Conservation (phyloP, 2,113 vertebrate species). For the Neotoma lepida region DNA sequence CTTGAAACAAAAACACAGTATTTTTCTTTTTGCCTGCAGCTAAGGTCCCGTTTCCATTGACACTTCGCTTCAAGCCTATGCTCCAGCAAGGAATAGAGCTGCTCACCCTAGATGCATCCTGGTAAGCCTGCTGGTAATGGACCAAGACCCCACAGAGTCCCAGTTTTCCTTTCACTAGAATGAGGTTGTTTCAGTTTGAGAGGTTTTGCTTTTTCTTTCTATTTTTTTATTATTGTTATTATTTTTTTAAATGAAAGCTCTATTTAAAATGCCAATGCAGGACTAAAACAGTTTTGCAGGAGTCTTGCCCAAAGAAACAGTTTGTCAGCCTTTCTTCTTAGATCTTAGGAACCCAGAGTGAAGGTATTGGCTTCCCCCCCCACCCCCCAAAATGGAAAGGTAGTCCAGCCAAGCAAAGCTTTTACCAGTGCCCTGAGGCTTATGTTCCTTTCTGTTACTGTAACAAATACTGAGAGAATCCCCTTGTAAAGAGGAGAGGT, state of each 20-base stretch:
- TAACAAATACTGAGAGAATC: background rate
- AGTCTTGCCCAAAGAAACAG: background rate
- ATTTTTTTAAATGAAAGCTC: background rate
- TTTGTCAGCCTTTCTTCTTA: background rate
- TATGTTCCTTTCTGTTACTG: background rate
- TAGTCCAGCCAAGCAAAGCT: background rate
- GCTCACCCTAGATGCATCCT: slow-evolving; percentile 97
- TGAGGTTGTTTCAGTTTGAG: background rate
- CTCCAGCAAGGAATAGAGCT: slow-evolving; percentile 98
- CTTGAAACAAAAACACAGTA: background rate
- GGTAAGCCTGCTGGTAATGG: slow-evolving; percentile 86
- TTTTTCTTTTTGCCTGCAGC: slow-evolving; percentile 84
- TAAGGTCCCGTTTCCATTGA: slow-evolving; percentile 97
- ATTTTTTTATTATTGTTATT: background rate
- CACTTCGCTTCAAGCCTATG: slow-evolving; percentile 98
- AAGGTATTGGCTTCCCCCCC: background rate
- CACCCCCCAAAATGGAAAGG: background rate
- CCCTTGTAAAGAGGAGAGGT: background rate
- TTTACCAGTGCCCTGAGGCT: background rate
- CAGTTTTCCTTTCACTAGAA: background rate
- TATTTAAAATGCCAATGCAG: background rate
- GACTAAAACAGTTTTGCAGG: background rate
- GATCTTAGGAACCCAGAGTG: background rate
- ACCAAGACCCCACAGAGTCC: background rate
- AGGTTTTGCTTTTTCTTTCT: background rate